These are phyloP conservation scores for Nomada ruficornis DNA, from an alignment of 2,888 invertebrate genomes.

Conservation along the genomic window DNA sequence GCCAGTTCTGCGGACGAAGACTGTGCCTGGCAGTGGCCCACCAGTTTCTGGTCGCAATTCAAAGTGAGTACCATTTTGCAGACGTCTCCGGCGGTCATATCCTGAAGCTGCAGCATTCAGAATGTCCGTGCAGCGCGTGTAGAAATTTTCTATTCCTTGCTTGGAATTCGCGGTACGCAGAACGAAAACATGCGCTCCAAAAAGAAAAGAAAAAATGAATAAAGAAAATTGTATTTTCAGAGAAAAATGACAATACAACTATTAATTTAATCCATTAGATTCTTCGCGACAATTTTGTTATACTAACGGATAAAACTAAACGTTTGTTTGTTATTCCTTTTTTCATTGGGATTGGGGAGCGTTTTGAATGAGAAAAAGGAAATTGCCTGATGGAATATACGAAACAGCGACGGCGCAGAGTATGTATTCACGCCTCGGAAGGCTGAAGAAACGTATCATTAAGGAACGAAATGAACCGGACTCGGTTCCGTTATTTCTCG, in stretches of 20 bases:
- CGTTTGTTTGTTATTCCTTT: not conserved
- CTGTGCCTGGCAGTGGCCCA: constrained; percentile 89
- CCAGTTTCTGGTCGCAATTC: constrained; percentile 92
- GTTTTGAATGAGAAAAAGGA: constrained; percentile 10
- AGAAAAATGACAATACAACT: too few species aligned
- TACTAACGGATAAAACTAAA: too few species aligned
- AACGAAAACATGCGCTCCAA: too few species aligned
- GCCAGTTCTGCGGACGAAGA: constrained; percentile 88
- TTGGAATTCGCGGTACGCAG: not conserved
- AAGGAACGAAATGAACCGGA: constrained; percentile 32
- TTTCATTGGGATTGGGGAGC: too few species aligned
- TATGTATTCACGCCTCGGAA: constrained; percentile 2
- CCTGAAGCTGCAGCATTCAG: not conserved
- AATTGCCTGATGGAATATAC: not conserved
- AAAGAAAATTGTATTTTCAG: too few species aligned
- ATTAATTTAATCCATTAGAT: too few species aligned
- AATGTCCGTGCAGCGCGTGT: not conserved
- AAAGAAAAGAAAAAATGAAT: too few species aligned
- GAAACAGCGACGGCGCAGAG: not conserved
- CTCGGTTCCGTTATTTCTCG: constrained; percentile 42
- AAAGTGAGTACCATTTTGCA: constrained; percentile 84
- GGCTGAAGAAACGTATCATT: constrained; percentile 13
- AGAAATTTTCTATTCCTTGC: not conserved
- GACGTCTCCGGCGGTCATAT: constrained; percentile 23
- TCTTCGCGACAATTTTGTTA: too few species aligned